phyloP scores from a whole-genome alignment of 2,888 invertebrate species.

The Monopis laevigella region DNA sequence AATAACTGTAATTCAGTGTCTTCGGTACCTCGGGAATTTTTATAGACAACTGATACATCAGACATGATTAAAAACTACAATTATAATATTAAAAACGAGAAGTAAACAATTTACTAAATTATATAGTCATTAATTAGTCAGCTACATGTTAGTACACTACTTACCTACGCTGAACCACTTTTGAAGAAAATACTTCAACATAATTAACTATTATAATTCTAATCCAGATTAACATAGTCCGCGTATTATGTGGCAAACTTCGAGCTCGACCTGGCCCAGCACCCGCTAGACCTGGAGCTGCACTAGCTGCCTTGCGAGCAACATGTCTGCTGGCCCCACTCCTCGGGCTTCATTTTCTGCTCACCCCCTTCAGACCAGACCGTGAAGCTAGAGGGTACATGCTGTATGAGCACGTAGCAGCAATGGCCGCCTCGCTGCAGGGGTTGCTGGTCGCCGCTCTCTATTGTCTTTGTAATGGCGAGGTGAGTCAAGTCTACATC shows the following conservation, averaged over 20 bases:
- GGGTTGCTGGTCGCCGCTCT: conserved; percentile 92
- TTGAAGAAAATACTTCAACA: too few relatives aligned
- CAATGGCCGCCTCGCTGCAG: conserved; percentile 89
- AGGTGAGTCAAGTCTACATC: too few relatives aligned
- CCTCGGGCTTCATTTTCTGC: conserved; percentile 88
- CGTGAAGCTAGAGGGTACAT: conserved; percentile 77
- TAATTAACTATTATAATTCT: too few relatives aligned
- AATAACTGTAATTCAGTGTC: too few relatives aligned
- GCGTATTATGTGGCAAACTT: conserved; percentile 85
- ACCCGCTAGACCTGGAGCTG: conserved; percentile 69
- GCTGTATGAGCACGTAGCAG: conserved; percentile 85
- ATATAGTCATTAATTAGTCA: too few relatives aligned
- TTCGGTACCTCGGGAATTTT: too few relatives aligned
- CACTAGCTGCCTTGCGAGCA: conserved; percentile 81
- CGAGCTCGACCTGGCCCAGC: conserved; percentile 74
- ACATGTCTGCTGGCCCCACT: conserved; percentile 90
- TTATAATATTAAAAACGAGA: too few relatives aligned
- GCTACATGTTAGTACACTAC: too few relatives aligned
- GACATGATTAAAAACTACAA: too few relatives aligned
- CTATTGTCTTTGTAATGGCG: conserved; percentile 95
- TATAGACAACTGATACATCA: too few relatives aligned
- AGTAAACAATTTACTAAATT: too few relatives aligned
- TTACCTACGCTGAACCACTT: too few relatives aligned
- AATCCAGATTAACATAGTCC: conserved; percentile 90
- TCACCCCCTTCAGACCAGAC: conserved; percentile 85